Conservation (phyloP, 2,797 vertebrate species). For the Salmo trutta region DNA sequence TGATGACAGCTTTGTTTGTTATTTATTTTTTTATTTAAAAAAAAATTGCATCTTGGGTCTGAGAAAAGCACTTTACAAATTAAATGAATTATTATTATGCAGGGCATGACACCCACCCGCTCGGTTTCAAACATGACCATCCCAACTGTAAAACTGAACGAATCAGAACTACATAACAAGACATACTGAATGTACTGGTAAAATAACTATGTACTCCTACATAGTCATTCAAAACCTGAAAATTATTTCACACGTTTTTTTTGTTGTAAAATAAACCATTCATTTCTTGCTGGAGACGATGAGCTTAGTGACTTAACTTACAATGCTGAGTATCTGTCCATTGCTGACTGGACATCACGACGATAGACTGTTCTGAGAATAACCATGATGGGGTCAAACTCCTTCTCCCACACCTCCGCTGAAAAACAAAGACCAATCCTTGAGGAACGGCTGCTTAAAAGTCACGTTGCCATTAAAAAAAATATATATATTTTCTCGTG, state of each 20-base stretch:
- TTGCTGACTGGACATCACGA: slow-evolving; percentile 98
- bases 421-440: slow-evolving; percentile 39
- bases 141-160: background rate
- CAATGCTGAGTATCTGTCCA: slow-evolving; percentile 99
- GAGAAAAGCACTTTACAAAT: no score
- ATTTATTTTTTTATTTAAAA: no score
- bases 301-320: slow-evolving; percentile 68
- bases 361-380: slow-evolving; percentile 97
- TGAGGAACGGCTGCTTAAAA: slow-evolving; percentile 25
- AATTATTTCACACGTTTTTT: background rate
- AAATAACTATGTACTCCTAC: no score
- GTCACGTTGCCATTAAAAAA: slow-evolving; percentile 19
- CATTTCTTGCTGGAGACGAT: background rate
- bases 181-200: no score
- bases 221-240: background rate
- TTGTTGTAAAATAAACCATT: background rate
- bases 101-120: background rate
- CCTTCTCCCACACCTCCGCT: slow-evolving; percentile 98
- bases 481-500: background rate
- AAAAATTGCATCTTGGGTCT: no score
- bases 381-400: slow-evolving; percentile 99
- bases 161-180: background rate
- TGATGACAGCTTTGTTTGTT: no score
- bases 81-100: no score
- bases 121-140: slow-evolving; percentile 1